Evolutionary conservation across 2,888 invertebrate genomes (phyloP).

Genomic region (Tethea ocularis): DNA sequence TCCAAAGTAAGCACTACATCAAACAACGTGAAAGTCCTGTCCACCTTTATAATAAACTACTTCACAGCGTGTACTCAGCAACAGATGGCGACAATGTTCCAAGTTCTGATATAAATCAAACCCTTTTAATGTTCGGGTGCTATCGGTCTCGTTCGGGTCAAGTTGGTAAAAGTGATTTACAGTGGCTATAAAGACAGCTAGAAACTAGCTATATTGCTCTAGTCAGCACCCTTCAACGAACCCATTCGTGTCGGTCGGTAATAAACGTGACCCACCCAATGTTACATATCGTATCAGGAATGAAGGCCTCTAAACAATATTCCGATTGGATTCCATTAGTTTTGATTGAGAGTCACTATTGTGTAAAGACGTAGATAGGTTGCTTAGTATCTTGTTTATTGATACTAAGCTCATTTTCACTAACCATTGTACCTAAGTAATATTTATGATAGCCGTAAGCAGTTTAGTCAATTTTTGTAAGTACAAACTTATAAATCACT

Average conservation of each 20-base stretch:
- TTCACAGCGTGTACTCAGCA: constrained; percentile 61
- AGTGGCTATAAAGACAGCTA: constrained; percentile 70
- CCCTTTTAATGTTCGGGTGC: constrained; percentile 76
- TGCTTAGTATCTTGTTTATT: background rate
- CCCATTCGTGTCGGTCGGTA: constrained; percentile 55
- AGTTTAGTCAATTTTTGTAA: too few species aligned
- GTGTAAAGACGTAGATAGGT: background rate
- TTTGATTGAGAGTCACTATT: background rate
- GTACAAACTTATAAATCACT: too few species aligned
- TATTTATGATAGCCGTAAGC: background rate
- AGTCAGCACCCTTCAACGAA: constrained; percentile 68
- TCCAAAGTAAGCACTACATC: constrained; percentile 39
- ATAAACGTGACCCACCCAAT: constrained; percentile 24
- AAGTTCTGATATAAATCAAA: constrained; percentile 80
- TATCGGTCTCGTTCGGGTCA: constrained; percentile 74
- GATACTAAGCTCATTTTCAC: background rate
- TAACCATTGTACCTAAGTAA: background rate
- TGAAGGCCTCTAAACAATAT: constrained; percentile 8
- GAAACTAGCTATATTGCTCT: constrained; percentile 66
- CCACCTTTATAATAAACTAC: constrained; percentile 74
- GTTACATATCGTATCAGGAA: constrained; percentile 6
- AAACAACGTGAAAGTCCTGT: constrained; percentile 41
- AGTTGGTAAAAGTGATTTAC: constrained; percentile 78
- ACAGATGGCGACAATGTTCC: constrained; percentile 78
- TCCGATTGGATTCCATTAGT: constrained; percentile 6